phyloP scores from a whole-genome alignment of 2,888 invertebrate genomes.

The Brachycybe producta region DNA sequence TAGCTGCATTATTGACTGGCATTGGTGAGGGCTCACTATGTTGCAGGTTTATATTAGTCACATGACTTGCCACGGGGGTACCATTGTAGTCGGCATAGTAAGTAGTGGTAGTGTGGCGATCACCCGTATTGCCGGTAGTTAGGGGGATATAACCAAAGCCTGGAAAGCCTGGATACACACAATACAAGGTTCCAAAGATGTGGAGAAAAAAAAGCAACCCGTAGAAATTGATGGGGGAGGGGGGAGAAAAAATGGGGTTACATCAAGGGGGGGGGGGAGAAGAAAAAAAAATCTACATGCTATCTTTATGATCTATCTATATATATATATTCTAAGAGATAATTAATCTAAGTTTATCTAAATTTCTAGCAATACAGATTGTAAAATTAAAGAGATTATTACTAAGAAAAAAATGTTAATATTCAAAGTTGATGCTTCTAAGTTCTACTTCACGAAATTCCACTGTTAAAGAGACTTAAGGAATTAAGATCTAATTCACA shows the following conservation, averaged over 20 bases:
- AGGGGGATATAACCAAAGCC: slow-evolving; percentile 39
- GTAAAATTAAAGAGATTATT: too few relatives aligned
- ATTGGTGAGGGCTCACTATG: slow-evolving; percentile 30
- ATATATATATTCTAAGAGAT: too few relatives aligned
- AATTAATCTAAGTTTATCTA: too few relatives aligned
- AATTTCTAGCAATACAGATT: too few relatives aligned
- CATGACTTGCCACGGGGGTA: slow-evolving; percentile 24
- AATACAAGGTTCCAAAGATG: slow-evolving; percentile 3
- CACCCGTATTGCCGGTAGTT: slow-evolving; percentile 42
- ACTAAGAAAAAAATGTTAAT: too few relatives aligned
- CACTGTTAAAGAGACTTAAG: too few relatives aligned
- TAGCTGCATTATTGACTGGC: slow-evolving; percentile 30
- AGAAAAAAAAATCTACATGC: slow-evolving; percentile 1
- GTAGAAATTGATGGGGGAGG: slow-evolving; percentile 10
- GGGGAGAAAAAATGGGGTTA: background rate
- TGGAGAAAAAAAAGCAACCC: background rate
- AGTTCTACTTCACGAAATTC: too few relatives aligned
- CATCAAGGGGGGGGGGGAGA: slow-evolving; percentile 9
- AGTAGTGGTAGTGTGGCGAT: slow-evolving; percentile 32
- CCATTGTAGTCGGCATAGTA: slow-evolving; percentile 28
- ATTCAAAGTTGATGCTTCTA: too few relatives aligned
- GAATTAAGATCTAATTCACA: too few relatives aligned
- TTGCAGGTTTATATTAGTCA: slow-evolving; percentile 24
- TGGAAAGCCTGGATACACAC: slow-evolving; percentile 36
- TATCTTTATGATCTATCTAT: too few relatives aligned